phyloP scores from a whole-genome alignment of 2,797 vertebrate genomes.

The Momotus momota region DNA sequence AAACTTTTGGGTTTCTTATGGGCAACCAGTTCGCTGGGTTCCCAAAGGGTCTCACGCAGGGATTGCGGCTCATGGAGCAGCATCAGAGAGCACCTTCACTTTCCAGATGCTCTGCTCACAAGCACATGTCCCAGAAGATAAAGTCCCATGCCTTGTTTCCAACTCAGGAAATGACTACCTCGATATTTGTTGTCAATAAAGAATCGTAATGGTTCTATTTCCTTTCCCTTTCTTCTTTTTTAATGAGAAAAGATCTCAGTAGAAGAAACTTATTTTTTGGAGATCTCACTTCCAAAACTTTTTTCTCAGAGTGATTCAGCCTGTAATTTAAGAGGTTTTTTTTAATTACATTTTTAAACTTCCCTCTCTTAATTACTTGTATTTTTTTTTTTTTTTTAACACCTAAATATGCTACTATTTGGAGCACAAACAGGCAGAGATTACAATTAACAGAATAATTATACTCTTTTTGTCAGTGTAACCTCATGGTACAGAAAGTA shows the following conservation, averaged over 20 bases:
- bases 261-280: conserved; percentile 42
- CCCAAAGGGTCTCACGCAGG: neutral
- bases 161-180: neutral
- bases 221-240: neutral
- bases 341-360: conserved; percentile 82
- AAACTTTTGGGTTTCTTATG: neutral
- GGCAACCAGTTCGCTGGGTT: neutral
- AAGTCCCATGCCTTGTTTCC: neutral
- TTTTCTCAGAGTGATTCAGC: conserved; percentile 43
- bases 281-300: conserved; percentile 65
- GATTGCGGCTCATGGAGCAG: accelerated
- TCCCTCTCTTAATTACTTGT: conserved; percentile 81
- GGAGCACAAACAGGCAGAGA: conserved; percentile 83
- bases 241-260: neutral
- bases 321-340: conserved; percentile 57
- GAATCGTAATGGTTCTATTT: neutral
- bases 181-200: neutral
- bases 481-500: conserved; percentile 83
- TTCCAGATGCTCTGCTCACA: neutral
- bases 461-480: conserved; percentile 83
- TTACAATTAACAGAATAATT: conserved; percentile 86
- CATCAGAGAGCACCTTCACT: neutral
- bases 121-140: neutral
- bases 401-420: conserved; percentile 83
- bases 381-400: conserved; percentile 71